phyloP scores from a whole-genome alignment of 2,113 vertebrate species.

The Hepsetus odoe region DNA sequence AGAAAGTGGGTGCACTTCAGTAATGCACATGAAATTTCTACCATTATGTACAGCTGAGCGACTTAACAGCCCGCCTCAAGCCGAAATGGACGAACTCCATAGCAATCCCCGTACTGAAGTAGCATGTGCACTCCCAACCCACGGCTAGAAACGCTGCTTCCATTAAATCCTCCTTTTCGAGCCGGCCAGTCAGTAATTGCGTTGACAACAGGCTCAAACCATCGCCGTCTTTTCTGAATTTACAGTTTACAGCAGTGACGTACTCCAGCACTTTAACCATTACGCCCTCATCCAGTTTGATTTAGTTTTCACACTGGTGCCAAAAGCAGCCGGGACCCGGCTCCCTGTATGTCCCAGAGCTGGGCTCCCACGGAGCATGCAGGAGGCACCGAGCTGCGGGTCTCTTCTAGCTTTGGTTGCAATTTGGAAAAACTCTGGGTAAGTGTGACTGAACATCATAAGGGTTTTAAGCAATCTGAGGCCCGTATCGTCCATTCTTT shows the following conservation, averaged over 20 bases:
- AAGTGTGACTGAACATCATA: too few species aligned
- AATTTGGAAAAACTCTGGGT: neutral
- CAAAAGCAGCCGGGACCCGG: slow-evolving; percentile 6
- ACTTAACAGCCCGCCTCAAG: neutral
- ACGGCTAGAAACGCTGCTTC: neutral
- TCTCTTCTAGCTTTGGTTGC: slow-evolving; percentile 5
- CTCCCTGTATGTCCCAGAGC: neutral
- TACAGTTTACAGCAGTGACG: slow-evolving; percentile 15
- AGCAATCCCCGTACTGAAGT: neutral
- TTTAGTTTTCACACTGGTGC: slow-evolving; percentile 1
- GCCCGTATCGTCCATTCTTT: too few species aligned
- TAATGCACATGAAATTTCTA: slow-evolving; percentile 15
- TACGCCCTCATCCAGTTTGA: slow-evolving; percentile 5
- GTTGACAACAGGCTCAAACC: slow-evolving; percentile 3
- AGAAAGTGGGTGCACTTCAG: slow-evolving; percentile 1
- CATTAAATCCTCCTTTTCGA: slow-evolving; percentile 32
- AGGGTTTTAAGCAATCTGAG: too few species aligned
- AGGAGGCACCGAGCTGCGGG: neutral
- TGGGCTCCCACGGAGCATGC: neutral
- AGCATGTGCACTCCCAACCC: neutral
- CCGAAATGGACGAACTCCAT: neutral
- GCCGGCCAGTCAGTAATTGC: slow-evolving; percentile 19
- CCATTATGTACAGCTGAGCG: neutral
- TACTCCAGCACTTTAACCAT: neutral
- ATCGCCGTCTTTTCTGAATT: neutral